These are phyloP conservation scores for Trochalopteron elliotii DNA, from an alignment of 2,113 vertebrate genomes.

Conservation along the genomic window DNA sequence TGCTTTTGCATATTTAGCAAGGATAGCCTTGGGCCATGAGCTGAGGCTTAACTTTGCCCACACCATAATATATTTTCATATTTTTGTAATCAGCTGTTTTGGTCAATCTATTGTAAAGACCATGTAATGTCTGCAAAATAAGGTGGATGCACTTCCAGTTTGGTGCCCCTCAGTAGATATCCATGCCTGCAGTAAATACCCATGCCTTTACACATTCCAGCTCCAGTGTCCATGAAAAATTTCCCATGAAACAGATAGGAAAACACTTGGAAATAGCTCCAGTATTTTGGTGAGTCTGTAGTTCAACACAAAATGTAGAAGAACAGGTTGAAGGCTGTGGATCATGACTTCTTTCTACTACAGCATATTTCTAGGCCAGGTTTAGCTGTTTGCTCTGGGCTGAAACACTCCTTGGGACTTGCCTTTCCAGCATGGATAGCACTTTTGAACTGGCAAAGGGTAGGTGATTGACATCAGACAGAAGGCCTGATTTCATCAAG, in stretches of 20 bases:
- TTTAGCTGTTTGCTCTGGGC: neutral
- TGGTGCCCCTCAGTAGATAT: neutral
- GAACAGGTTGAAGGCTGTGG: neutral
- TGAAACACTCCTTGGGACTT: neutral
- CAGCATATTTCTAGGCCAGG: neutral
- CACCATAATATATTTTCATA: neutral
- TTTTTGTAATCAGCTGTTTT: neutral
- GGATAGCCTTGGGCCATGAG: neutral
- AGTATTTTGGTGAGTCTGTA: neutral
- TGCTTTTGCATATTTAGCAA: neutral
- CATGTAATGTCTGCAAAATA: neutral
- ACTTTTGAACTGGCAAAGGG: neutral
- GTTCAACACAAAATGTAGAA: neutral
- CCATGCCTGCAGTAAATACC: neutral
- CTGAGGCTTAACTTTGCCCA: neutral
- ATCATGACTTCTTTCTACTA: neutral
- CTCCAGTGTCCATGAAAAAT: neutral
- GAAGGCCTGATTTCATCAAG: constrained; percentile 47
- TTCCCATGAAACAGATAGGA: neutral
- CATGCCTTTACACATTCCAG: neutral
- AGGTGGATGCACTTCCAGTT: neutral
- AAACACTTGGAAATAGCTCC: neutral
- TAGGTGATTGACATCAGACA: constrained; percentile 50
- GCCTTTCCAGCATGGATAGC: neutral
- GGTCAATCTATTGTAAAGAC: neutral